A percentile compares a stretch with the other conserved stretches of the same genome.
phyloP scores from a whole-genome alignment of 2,888 invertebrate genomes.

The Tetragonisca angustula region DNA sequence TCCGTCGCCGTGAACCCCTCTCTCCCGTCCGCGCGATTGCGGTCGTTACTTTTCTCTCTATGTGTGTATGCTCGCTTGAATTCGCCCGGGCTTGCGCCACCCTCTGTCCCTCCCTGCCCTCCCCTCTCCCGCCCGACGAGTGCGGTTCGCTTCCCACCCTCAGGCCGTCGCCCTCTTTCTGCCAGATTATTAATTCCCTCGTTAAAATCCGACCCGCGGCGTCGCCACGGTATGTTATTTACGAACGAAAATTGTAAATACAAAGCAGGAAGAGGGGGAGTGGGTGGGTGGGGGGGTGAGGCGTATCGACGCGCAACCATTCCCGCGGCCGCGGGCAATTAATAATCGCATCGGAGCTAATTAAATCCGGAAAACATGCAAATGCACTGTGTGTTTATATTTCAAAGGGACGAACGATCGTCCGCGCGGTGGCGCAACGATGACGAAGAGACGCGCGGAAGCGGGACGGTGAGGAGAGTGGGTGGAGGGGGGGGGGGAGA shows the following conservation, averaged over 20 bases:
- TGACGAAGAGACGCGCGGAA: constrained; percentile 17
- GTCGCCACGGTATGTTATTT: constrained; percentile 74
- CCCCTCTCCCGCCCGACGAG: background rate
- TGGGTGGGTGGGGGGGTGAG: constrained; percentile 7
- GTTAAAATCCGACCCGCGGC: constrained; percentile 74
- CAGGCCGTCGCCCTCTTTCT: constrained; percentile 37
- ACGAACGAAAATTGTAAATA: constrained; percentile 78
- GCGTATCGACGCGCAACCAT: constrained; percentile 72
- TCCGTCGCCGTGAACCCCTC: constrained; percentile 33
- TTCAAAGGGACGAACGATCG: constrained; percentile 74
- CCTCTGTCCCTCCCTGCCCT: background rate
- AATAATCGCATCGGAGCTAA: constrained; percentile 83
- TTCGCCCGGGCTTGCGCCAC: constrained; percentile 14
- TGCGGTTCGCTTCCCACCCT: background rate
- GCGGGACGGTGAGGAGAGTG: no score
- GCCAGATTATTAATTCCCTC: constrained; percentile 74
- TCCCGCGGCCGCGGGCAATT: constrained; percentile 77
- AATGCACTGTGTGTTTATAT: constrained; percentile 81
- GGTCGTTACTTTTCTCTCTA: constrained; percentile 33
- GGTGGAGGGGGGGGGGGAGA: constrained; percentile 4
- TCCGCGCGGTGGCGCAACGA: constrained; percentile 52
- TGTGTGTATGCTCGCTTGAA: constrained; percentile 32
- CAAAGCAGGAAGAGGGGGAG: constrained; percentile 20
- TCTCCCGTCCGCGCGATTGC: constrained; percentile 28
- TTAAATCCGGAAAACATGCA: constrained; percentile 83